These are phyloP conservation scores for Acomys russatus DNA, from an alignment of 2,797 vertebrate genomes.

Conservation along the genomic window DNA sequence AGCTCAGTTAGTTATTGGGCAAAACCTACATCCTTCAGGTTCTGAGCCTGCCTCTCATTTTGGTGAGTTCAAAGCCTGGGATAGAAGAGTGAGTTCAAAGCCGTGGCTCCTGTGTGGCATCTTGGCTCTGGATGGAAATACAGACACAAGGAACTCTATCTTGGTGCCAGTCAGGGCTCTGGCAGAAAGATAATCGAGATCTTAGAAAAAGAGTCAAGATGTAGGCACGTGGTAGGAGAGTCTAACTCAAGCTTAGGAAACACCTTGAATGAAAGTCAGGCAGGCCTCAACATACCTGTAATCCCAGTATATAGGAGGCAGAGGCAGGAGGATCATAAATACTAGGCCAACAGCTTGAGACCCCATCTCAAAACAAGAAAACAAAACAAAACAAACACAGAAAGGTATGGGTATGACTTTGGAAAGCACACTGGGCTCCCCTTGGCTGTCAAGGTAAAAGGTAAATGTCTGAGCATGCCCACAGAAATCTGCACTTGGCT, in stretches of 20 bases:
- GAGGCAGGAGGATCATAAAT: neutral
- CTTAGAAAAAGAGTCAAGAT: constrained; percentile 35
- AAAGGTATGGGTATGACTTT: neutral
- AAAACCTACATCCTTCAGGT: neutral
- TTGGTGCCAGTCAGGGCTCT: neutral
- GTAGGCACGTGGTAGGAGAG: neutral
- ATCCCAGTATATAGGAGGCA: neutral
- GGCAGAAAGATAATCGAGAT: neutral
- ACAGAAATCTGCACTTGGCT: constrained; percentile 37
- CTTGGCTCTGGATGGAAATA: neutral
- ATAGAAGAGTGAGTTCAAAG: neutral
- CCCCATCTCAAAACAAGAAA: neutral
- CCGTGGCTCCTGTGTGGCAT: neutral
- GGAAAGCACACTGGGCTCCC: neutral
- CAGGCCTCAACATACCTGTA: neutral
- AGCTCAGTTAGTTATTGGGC: constrained; percentile 21
- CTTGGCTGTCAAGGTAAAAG: neutral
- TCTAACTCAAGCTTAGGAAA: constrained; percentile 1
- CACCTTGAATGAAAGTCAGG: neutral
- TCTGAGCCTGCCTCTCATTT: constrained; percentile 18
- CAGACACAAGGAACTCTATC: neutral
- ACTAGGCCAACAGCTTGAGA: neutral
- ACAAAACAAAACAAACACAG: neutral
- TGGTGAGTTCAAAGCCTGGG: neutral
- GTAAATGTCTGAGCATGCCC: neutral